These are phyloP conservation scores for Psophia crepitans DNA, from an alignment of 2,113 vertebrate genomes.

Conservation along the genomic window DNA sequence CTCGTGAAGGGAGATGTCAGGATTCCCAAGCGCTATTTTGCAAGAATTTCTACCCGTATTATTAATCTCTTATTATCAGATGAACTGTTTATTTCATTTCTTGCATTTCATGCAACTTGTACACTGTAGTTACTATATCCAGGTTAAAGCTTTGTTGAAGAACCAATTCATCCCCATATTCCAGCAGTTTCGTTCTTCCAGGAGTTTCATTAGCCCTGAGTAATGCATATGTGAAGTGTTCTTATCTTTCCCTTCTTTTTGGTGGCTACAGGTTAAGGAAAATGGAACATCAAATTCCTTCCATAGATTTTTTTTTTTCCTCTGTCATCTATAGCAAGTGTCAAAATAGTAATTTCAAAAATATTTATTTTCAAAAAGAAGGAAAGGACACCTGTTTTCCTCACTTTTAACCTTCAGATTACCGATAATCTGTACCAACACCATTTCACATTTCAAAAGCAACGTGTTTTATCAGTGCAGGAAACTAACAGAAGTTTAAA, in stretches of 20 bases:
- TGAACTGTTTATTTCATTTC: neutral
- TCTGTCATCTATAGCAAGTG: neutral
- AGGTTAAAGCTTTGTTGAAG: neutral
- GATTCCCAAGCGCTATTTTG: neutral
- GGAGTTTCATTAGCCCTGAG: neutral
- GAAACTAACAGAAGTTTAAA: neutral
- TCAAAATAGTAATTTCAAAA: neutral
- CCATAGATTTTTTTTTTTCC: neutral
- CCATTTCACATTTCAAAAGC: neutral
- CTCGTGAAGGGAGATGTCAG: neutral
- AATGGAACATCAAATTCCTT: neutral
- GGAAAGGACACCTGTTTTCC: neutral
- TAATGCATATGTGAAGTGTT: neutral
- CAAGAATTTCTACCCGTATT: neutral
- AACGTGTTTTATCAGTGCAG: neutral
- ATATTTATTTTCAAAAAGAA: neutral
- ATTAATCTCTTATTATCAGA: neutral
- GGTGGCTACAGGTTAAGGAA: neutral
- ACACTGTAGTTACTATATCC: neutral
- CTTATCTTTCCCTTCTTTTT: neutral
- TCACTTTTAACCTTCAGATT: neutral
- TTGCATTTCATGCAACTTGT: neutral
- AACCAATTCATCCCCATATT: neutral
- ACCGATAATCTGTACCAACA: neutral
- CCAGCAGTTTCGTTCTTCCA: neutral